Conservation (phyloP, 2,797 vertebrate genomes). For the Lerista edwardsae region DNA sequence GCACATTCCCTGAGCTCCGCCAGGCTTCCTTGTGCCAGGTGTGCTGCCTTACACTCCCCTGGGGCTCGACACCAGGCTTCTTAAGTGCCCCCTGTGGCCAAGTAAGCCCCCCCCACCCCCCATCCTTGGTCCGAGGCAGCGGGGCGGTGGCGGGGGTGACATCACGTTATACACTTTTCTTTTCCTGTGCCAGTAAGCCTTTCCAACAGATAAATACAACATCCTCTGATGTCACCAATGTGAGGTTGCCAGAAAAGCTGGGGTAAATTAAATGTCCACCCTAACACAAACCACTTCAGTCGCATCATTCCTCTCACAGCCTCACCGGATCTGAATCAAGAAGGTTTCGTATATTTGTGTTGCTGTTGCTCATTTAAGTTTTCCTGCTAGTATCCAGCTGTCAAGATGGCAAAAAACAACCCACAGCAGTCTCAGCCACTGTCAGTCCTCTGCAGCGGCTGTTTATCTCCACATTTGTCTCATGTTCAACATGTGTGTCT, state of each 20-base stretch:
- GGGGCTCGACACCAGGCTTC: too few relatives aligned
- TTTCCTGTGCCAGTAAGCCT: not conserved
- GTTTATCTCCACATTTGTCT: not conserved
- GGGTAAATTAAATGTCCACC: fast-evolving
- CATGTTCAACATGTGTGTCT: not conserved
- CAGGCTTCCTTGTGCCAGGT: too few relatives aligned
- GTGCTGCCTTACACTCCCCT: too few relatives aligned
- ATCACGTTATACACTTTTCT: not conserved
- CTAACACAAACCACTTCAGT: fast-evolving
- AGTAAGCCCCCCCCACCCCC: too few relatives aligned
- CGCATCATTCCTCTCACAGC: not conserved
- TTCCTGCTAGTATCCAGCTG: not conserved
- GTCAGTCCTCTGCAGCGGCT: not conserved
- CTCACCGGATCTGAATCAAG: not conserved
- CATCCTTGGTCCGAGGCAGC: too few relatives aligned
- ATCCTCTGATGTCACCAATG: not conserved
- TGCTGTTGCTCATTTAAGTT: not conserved
- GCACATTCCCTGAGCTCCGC: too few relatives aligned
- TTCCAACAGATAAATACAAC: fast-evolving
- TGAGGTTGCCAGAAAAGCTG: fast-evolving
- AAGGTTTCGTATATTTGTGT: not conserved
- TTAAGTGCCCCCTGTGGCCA: too few relatives aligned
- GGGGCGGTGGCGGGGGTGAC: too few relatives aligned
- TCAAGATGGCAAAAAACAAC: not conserved
- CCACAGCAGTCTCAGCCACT: fast-evolving